A percentile compares a stretch with the other conserved stretches of the same genome.
Evolutionary conservation across 2,113 vertebrate species (phyloP).

Genomic region (Aptenodytes patagonicus): DNA sequence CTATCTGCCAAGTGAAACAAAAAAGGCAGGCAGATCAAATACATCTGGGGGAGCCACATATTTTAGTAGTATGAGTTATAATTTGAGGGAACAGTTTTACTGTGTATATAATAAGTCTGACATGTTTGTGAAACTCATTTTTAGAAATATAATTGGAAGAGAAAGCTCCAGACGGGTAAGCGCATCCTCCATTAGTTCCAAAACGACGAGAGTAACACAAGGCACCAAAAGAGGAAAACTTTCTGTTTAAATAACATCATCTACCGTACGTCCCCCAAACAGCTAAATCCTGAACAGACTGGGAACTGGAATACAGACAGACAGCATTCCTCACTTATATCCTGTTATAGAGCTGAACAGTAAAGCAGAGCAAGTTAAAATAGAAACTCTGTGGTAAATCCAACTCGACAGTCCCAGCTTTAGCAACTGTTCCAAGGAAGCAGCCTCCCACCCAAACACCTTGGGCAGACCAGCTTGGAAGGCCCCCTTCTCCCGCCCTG

Average conservation of each 20-base stretch:
- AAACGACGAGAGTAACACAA: neutral
- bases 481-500: neutral
- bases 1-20: constrained; percentile 22
- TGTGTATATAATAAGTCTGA: neutral
- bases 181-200: neutral
- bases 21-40: neutral
- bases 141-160: neutral
- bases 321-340: neutral
- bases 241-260: neutral
- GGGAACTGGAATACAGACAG: neutral
- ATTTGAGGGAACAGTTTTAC: neutral
- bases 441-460: neutral
- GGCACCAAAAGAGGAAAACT: neutral
- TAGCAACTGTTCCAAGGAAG: neutral
- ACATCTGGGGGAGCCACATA: neutral
- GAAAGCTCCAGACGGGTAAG: constrained; percentile 1
- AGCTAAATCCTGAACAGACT: neutral
- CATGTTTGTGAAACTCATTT: neutral
- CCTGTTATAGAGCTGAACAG: neutral
- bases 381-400: neutral
- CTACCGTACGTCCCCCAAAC: neutral
- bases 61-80: neutral
- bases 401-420: neutral
- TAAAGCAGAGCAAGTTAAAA: neutral
- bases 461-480: neutral